Percentiles rank a stretch among this genome's conserved stretches.
phyloP scores from a whole-genome alignment of 2,888 invertebrate genomes.

The Troglohyphantes excavatus region DNA sequence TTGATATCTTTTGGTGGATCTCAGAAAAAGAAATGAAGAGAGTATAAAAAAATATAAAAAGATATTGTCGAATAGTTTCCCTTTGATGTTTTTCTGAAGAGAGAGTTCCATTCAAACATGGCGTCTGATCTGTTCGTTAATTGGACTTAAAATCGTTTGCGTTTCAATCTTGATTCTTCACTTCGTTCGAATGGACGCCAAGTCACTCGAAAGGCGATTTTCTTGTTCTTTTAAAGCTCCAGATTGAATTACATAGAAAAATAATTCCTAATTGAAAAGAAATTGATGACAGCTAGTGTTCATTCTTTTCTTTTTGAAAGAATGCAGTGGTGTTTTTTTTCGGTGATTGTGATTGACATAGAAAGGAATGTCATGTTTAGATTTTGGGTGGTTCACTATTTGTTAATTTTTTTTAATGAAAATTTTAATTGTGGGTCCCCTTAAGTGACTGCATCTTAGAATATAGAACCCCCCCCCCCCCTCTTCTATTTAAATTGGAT shows the following conservation, averaged over 20 bases:
- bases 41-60: neutral
- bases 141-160: slow-evolving; percentile 43
- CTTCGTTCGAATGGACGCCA: neutral
- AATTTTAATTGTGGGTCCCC: too few species aligned
- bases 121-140: slow-evolving; percentile 40
- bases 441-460: too few species aligned
- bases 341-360: neutral
- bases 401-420: too few species aligned
- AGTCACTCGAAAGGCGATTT: neutral
- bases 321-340: neutral
- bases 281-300: neutral
- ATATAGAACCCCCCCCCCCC: too few species aligned
- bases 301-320: neutral
- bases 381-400: too few species aligned
- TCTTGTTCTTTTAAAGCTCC: neutral
- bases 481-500: too few species aligned
- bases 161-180: slow-evolving; percentile 32
- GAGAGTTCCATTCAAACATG: slow-evolving; percentile 28
- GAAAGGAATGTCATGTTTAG: neutral
- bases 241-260: neutral
- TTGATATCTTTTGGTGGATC: neutral
- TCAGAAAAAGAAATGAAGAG: neutral
- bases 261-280: neutral
- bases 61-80: neutral
- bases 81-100: slow-evolving; percentile 10